Percentiles rank a stretch among this genome's conserved stretches.
Evolutionary conservation across 2,797 vertebrate genomes (phyloP).

Genomic region (Siniperca undulata): DNA sequence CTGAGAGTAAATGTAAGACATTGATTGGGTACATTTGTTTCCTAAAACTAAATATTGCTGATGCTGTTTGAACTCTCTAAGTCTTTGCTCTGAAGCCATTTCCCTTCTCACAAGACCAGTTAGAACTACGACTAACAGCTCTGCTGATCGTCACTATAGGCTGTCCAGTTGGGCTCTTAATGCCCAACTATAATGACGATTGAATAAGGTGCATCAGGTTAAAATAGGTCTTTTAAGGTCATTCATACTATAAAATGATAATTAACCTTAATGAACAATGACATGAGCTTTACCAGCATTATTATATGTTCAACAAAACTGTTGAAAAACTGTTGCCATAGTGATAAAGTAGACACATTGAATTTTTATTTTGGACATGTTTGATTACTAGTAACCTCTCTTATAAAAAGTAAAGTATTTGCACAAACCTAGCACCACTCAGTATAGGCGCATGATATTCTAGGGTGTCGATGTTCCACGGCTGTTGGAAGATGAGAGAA

Average conservation of each 20-base stretch:
- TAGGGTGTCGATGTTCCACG: conserved; percentile 44
- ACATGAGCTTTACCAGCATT: not conserved
- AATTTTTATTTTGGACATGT: conserved; percentile 18
- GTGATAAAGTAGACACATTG: not conserved
- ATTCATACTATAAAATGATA: not conserved
- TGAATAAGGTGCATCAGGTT: not conserved
- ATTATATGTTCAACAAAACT: not conserved
- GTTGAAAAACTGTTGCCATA: not conserved
- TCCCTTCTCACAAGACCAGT: not conserved
- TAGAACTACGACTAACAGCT: not conserved
- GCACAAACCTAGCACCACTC: conserved; percentile 52
- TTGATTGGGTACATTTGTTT: not conserved
- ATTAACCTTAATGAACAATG: not conserved
- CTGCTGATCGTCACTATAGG: not conserved
- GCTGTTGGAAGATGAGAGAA: conserved; percentile 69
- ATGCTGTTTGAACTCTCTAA: not conserved
- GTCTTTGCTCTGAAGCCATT: not conserved
- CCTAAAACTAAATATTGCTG: not conserved
- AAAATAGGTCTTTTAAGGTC: not conserved
- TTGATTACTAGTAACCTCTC: conserved; percentile 29
- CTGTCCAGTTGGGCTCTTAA: not conserved
- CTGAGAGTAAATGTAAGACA: conserved; percentile 19
- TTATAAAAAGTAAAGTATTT: conserved; percentile 35
- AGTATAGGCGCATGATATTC: conserved; percentile 55
- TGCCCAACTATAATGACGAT: not conserved